Percentiles rank a stretch among this genome's conserved stretches.
Conservation (phyloP, 1,140 invertebrate genomes). For the Drosophila subobscura region DNA sequence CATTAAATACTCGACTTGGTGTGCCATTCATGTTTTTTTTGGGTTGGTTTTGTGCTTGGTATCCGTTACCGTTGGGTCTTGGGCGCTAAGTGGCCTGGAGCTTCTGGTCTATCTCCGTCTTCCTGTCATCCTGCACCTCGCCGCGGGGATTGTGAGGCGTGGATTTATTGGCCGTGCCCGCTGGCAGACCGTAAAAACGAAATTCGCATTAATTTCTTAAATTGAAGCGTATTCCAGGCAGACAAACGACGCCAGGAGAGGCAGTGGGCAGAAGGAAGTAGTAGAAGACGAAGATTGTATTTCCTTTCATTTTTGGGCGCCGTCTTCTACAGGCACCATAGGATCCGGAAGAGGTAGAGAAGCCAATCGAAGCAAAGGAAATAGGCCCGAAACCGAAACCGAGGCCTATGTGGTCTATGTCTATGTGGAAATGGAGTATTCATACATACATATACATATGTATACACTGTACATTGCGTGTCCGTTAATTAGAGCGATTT, state of each 20-base stretch:
- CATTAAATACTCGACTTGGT: slow-evolving; percentile 32
- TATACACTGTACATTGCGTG: background rate
- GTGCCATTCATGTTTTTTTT: slow-evolving; percentile 15
- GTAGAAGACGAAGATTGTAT: slow-evolving; percentile 36
- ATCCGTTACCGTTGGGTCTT: slow-evolving; percentile 28
- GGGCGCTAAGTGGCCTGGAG: slow-evolving; percentile 49
- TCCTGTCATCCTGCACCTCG: slow-evolving; percentile 11
- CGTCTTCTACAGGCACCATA: background rate
- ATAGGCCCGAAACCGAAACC: slow-evolving; percentile 13
- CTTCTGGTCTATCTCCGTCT: slow-evolving; percentile 36
- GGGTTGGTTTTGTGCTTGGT: slow-evolving; percentile 22
- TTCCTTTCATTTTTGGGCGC: slow-evolving; percentile 20
- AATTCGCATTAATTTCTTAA: slow-evolving; percentile 76
- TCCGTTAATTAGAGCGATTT: slow-evolving; percentile 42
- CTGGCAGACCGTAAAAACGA: slow-evolving; percentile 46
- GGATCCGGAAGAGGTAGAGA: background rate
- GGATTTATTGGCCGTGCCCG: slow-evolving; percentile 62
- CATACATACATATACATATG: too few relatives aligned
- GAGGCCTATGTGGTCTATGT: too few relatives aligned
- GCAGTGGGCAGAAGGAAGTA: background rate
- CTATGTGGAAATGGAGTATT: slow-evolving; percentile 27
- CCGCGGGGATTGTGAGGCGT: slow-evolving; percentile 49
- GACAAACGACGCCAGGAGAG: slow-evolving; percentile 46
- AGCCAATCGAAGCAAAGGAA: slow-evolving; percentile 31
- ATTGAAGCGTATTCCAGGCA: slow-evolving; percentile 55